Percentiles rank a stretch among this genome's conserved stretches.
Conservation (phyloP, 2,797 vertebrate genomes). For the Phataginus tricuspis region DNA sequence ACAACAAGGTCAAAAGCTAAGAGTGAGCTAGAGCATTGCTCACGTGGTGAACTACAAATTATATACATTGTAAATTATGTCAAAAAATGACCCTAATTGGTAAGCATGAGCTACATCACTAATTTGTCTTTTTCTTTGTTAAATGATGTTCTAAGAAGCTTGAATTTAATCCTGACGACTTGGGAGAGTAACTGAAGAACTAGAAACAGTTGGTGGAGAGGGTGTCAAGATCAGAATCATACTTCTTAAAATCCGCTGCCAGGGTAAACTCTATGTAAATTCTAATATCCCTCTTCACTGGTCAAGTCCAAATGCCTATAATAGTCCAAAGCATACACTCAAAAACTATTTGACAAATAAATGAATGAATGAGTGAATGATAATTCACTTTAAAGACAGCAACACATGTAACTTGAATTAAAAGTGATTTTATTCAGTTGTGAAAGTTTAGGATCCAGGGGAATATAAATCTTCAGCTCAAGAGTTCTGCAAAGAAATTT, state of each 20-base stretch:
- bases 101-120: neutral
- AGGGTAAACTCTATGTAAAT: neutral
- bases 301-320: neutral
- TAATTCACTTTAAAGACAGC: neutral
- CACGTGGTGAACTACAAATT: neutral
- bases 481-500: neutral
- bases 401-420: neutral
- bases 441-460: neutral
- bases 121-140: neutral
- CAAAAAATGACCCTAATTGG: neutral
- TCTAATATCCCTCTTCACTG: neutral
- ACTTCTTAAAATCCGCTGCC: neutral
- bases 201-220: neutral
- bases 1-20: neutral
- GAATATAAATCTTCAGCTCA: neutral
- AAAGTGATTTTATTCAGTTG: neutral
- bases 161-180: neutral
- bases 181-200: neutral
- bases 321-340: neutral
- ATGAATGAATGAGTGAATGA: neutral
- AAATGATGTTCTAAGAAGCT: neutral
- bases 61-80: neutral
- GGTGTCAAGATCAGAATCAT: neutral
- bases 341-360: neutral
- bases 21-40: neutral